Conservation (phyloP, 2,113 vertebrate genomes). For the Catharus minimus region DNA sequence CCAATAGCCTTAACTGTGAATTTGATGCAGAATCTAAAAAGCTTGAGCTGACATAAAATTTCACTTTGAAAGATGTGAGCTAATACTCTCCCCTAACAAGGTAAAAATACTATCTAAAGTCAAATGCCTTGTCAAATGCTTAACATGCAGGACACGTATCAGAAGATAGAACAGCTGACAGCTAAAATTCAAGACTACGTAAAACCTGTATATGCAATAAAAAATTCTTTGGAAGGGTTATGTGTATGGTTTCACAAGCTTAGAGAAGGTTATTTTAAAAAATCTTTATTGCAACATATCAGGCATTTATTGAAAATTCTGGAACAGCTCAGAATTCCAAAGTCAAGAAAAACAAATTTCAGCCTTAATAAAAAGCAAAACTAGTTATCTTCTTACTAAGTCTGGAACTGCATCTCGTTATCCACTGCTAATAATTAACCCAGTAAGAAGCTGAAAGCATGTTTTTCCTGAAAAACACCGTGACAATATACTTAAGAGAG, state of each 20-base stretch:
- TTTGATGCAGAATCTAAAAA: not conserved
- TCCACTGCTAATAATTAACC: not conserved
- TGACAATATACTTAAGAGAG: not conserved
- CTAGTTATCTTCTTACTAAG: not conserved
- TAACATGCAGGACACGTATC: not conserved
- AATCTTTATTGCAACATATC: not conserved
- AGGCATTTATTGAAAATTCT: not conserved
- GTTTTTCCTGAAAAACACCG: not conserved
- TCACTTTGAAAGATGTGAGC: not conserved
- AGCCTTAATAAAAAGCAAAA: not conserved
- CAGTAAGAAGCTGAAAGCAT: not conserved
- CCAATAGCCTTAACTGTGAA: not conserved
- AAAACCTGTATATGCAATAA: not conserved
- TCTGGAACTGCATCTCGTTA: not conserved
- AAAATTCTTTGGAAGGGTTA: not conserved
- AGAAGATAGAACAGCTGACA: not conserved
- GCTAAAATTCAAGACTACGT: not conserved
- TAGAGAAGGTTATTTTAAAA: not conserved
- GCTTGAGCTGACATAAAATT: not conserved
- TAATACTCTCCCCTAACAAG: not conserved
- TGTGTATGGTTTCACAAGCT: not conserved
- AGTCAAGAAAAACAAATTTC: not conserved
- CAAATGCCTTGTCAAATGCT: not conserved
- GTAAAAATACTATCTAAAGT: not conserved
- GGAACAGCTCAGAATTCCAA: not conserved